Conservation (phyloP, 1,140 invertebrate species). For the Brachionus rubens region DNA sequence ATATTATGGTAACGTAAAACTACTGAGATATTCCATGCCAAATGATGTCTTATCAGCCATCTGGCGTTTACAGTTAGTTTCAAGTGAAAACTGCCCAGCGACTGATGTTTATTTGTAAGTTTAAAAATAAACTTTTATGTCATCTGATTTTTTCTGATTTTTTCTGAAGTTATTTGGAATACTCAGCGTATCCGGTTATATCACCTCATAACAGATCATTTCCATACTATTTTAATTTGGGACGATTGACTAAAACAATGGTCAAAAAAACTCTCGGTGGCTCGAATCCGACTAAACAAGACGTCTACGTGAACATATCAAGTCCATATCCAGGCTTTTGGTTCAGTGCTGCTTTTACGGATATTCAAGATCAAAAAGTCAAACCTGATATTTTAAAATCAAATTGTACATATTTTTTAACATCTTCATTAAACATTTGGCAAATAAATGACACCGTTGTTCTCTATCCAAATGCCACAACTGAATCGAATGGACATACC, state of each 20-base stretch:
- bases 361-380: constrained; percentile 27
- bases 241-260: constrained; percentile 19
- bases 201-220: constrained; percentile 36
- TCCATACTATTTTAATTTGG: constrained; percentile 28
- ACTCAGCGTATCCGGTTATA: constrained; percentile 31
- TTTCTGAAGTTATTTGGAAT: constrained; percentile 22
- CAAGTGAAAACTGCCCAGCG: constrained; percentile 24
- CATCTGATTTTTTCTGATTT: neutral
- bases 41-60: constrained; percentile 42
- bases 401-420: constrained; percentile 35
- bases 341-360: constrained; percentile 37
- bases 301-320: constrained; percentile 25
- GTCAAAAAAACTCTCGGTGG: constrained; percentile 29
- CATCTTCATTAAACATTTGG: constrained; percentile 33
- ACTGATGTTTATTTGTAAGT: constrained; percentile 35
- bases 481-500: neutral
- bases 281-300: neutral
- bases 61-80: constrained; percentile 38
- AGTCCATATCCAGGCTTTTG: constrained; percentile 22
- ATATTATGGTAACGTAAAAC: constrained; percentile 44
- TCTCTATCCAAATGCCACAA: constrained; percentile 5
- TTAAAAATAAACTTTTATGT: neutral
- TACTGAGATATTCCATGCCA: constrained; percentile 32
- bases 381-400: constrained; percentile 31
- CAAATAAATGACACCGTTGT: constrained; percentile 38